Evolutionary conservation across 2,888 invertebrate genomes (phyloP).

Genomic region (Spatulosminthurus flaviceps): DNA sequence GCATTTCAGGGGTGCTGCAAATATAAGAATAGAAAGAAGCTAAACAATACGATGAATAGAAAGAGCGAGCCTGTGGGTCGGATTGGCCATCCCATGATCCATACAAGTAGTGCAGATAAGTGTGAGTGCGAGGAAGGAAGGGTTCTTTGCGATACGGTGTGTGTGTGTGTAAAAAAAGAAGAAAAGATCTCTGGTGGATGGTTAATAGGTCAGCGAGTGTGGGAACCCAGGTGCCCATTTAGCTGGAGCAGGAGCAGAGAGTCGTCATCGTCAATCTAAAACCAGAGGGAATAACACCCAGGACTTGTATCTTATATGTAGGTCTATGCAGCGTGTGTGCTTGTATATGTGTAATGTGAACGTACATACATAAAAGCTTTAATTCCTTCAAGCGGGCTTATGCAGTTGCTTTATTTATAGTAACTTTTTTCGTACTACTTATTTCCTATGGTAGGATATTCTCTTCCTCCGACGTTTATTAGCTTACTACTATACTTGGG

Average conservation of each 20-base stretch:
- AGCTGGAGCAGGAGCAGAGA: not conserved
- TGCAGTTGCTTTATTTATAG: not conserved
- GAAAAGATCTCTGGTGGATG: conserved; percentile 38
- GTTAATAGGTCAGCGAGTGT: conserved; percentile 56
- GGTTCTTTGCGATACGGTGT: conserved; percentile 18
- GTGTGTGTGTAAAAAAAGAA: not conserved
- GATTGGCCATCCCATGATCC: not conserved
- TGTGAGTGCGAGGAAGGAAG: conserved; percentile 27
- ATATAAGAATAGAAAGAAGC: conserved; percentile 29
- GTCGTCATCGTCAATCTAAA: conserved; percentile 4
- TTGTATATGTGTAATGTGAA: not conserved
- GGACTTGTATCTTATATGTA: too few species aligned
- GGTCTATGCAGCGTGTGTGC: not conserved
- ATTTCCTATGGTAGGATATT: not conserved
- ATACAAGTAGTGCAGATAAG: not conserved
- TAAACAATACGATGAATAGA: not conserved
- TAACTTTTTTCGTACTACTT: conserved; percentile 7
- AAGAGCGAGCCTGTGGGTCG: conserved; percentile 6
- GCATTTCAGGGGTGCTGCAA: conserved; percentile 32
- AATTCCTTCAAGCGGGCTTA: not conserved
- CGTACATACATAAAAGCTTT: not conserved
- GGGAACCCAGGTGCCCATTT: conserved; percentile 60
- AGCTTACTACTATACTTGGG: too few species aligned
- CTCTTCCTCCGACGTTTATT: too few species aligned
- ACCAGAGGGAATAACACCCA: conserved; percentile 5